A percentile compares a stretch with the other conserved stretches of the same genome.
phyloP scores from a whole-genome alignment of 1,140 invertebrate species.

The Vollenhovia emeryi region DNA sequence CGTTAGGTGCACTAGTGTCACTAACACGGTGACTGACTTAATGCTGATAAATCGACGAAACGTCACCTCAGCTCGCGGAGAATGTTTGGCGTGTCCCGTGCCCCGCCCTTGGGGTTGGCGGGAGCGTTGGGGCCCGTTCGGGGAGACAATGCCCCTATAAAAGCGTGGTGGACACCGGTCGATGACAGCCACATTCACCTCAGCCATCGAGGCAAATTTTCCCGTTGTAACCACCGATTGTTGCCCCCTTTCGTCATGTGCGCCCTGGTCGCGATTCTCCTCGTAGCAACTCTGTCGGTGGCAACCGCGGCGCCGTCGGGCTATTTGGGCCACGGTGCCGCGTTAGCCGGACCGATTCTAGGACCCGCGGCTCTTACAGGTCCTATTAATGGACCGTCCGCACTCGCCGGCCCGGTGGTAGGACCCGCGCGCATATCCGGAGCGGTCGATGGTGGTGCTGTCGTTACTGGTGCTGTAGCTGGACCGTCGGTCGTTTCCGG shows the following conservation, averaged over 20 bases:
- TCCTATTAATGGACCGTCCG: conserved; percentile 75
- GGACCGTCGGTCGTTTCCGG: conserved; percentile 81
- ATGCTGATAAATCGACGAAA: conserved; percentile 78
- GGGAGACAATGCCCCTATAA: conserved; percentile 77
- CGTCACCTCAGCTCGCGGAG: conserved; percentile 68
- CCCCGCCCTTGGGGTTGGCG: conserved; percentile 82
- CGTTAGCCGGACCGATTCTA: conserved; percentile 75
- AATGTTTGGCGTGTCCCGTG: conserved; percentile 81
- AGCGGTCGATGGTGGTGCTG: conserved; percentile 81
- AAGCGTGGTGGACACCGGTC: conserved; percentile 72
- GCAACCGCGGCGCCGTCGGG: conserved; percentile 79
- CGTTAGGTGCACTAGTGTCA: conserved; percentile 72
- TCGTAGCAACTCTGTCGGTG: conserved; percentile 76
- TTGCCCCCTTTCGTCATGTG: conserved; percentile 73
- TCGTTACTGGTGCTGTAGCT: conserved; percentile 82
- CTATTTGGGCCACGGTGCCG: conserved; percentile 73
- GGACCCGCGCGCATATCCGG: conserved; percentile 82
- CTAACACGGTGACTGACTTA: conserved; percentile 68
- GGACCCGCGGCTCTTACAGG: conserved; percentile 78
- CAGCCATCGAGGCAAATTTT: conserved; percentile 63
- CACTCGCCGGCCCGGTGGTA: conserved; percentile 78
- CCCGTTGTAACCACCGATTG: neutral
- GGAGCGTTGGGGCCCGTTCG: conserved; percentile 66
- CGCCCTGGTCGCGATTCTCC: conserved; percentile 72
- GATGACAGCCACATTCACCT: conserved; percentile 76